Evolutionary conservation across 2,113 vertebrate species (phyloP).

Genomic region (Dasyurus viverrinus): DNA sequence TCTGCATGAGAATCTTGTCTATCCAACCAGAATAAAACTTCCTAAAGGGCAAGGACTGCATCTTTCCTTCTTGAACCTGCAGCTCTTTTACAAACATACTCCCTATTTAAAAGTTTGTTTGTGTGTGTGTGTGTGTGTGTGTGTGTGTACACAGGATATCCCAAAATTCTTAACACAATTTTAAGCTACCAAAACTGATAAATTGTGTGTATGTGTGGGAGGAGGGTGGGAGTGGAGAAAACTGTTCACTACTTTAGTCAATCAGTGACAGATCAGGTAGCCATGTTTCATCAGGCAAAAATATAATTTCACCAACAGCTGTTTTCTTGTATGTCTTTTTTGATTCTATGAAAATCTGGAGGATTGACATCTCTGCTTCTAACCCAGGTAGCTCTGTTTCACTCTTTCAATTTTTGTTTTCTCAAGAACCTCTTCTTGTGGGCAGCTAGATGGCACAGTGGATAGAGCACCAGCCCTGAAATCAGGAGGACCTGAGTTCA

Average conservation of each 20-base stretch:
- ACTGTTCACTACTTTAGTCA: background rate
- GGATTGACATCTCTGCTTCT: background rate
- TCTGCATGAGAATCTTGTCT: background rate
- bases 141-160: background rate
- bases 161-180: background rate
- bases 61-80: background rate
- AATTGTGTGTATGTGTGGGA: background rate
- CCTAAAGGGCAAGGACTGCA: background rate
- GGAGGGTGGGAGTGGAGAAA: background rate
- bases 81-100: background rate
- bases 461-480: no score
- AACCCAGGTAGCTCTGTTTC: background rate
- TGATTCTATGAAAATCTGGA: background rate
- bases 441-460: no score
- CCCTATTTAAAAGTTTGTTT: background rate
- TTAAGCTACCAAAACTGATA: background rate
- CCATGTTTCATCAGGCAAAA: background rate
- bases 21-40: background rate
- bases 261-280: background rate
- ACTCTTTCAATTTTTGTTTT: background rate
- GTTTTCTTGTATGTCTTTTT: background rate
- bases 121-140: background rate
- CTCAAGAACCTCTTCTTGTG: background rate
- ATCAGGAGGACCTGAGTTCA: no score
- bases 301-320: background rate